phyloP scores from a whole-genome alignment of 2,888 invertebrate genomes.

The Allacma fusca region DNA sequence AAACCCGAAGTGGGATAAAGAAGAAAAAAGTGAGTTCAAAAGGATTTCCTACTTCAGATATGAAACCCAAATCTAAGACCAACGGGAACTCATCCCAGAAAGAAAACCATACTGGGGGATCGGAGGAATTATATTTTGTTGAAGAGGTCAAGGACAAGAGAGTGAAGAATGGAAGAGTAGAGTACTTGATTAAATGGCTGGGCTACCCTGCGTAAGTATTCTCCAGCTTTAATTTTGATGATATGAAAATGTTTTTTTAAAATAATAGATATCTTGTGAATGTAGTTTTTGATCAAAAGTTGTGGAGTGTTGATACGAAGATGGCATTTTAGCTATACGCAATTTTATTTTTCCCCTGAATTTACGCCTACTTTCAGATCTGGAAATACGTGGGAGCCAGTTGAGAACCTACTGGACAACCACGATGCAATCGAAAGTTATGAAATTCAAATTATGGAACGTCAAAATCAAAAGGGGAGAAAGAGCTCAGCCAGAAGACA shows the following conservation, averaged over 20 bases:
- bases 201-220: slow-evolving; percentile 5
- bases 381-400: slow-evolving; percentile 22
- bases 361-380: no score
- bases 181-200: slow-evolving; percentile 5
- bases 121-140: not conserved
- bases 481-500: not conserved
- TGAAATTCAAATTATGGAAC: not conserved
- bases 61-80: not conserved
- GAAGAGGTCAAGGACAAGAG: slow-evolving; percentile 1
- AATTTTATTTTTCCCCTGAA: no score
- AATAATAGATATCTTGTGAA: not conserved
- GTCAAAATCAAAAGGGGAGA: not conserved
- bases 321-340: no score
- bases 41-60: not conserved
- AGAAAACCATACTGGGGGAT: not conserved
- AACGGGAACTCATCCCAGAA: not conserved
- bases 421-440: not conserved
- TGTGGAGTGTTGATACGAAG: not conserved
- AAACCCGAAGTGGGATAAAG: not conserved
- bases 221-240: no score
- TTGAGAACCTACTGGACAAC: slow-evolving; percentile 3
- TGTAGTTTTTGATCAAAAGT: not conserved
- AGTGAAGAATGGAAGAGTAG: not conserved
- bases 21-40: not conserved
- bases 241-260: not conserved